Evolutionary conservation across 2,113 vertebrate species (phyloP), one percentile per base, ranked within the genome.

Genomic region (Aix galericulata): DNA sequence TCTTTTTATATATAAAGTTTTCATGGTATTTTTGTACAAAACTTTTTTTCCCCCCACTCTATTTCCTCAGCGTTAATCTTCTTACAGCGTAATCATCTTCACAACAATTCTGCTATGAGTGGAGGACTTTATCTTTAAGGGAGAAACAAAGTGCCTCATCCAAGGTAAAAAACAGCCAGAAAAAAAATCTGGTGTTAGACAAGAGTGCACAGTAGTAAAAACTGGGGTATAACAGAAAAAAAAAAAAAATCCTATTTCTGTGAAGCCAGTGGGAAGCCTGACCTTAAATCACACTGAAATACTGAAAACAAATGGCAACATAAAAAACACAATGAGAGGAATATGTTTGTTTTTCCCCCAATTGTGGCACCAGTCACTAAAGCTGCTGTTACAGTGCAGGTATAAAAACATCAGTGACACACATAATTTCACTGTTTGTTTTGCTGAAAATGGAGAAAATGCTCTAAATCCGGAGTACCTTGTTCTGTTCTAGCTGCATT

Each of bases 391-490:
- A 73, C 15, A 95, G 82, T 27, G 46, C n/a, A 74, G 81, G 46
- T 69, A 32, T 53, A 73, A 82, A 82, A 44, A 77, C 0, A 6
- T 75, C 66, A 89, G 50, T 32, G 52, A 69, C 46, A 64, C 17
- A 25, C n/a, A 88, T 2, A 0, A 32, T 72, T 87, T 78, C 34
- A 59, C 29, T 84, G 50, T 68, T 44, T 88, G 82, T 85, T 94
- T 86, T 63, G 56, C 58, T 94, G 27, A 56, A 93, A 91, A 82
- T 55, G 8, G 64, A 64, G 91, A 82, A 93, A 90, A n/a, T 26
- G n/a, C 89, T 81, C 73, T 78, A 84, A 93, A 55, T 77, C 8
- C 38, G 66, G 72, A 89, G 48, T 34, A 76, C 46, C 48, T 59
- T 80, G 10, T 46, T 69, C 67, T 52, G 22, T 59, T 92, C n/a